Conservation (phyloP, 2,113 vertebrate genomes). For the Mohoua ochrocephala region DNA sequence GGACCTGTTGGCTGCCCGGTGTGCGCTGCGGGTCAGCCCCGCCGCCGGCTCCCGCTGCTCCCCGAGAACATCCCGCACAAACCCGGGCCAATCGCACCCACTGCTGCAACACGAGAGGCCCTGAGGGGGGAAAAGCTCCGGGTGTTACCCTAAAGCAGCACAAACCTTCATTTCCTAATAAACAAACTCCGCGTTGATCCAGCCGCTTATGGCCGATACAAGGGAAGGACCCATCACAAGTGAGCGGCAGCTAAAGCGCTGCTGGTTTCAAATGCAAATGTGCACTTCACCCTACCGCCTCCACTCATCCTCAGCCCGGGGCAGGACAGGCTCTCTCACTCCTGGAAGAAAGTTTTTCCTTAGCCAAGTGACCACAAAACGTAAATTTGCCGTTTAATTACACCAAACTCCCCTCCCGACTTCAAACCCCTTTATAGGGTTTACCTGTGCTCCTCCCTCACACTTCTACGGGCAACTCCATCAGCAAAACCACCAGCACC, state of each 20-base stretch:
- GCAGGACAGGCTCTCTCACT: neutral
- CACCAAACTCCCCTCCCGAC: neutral
- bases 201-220: accelerated
- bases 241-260: neutral
- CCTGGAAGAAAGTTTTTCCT: neutral
- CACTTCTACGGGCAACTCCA: neutral
- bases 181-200: neutral
- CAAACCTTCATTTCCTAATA: neutral
- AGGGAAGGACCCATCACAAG: neutral
- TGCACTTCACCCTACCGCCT: neutral
- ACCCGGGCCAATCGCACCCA: neutral
- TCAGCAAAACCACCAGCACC: neutral
- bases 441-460: neutral
- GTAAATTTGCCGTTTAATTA: accelerated
- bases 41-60: neutral
- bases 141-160: neutral
- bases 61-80: neutral
- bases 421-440: too few relatives aligned
- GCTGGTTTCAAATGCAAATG: accelerated
- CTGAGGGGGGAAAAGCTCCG: neutral
- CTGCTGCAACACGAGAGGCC: neutral
- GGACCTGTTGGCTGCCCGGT: neutral
- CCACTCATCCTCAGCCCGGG: accelerated
- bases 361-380: accelerated
- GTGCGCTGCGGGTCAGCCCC: too few relatives aligned